These are phyloP conservation scores for Rutilus rutilus DNA, from an alignment of 2,113 vertebrate species.

Conservation along the genomic window DNA sequence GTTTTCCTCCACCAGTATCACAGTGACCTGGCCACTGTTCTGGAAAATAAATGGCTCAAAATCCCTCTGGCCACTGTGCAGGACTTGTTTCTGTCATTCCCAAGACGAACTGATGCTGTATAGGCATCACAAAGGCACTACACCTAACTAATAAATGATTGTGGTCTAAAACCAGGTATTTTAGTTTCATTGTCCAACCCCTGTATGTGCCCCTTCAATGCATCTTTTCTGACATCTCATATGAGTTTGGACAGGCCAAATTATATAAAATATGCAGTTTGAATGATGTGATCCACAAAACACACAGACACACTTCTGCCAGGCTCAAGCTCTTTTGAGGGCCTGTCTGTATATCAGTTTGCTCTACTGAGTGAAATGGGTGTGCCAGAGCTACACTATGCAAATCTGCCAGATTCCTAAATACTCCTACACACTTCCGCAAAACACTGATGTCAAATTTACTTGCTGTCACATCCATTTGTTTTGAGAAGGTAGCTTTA, in stretches of 20 bases:
- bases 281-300: constrained; percentile 21
- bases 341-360: neutral
- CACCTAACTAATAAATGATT: too few species aligned
- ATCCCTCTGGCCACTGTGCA: too few species aligned
- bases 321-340: neutral
- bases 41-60: too few species aligned
- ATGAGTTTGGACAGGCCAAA: constrained; percentile 44
- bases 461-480: neutral
- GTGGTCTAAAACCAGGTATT: neutral
- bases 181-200: too few species aligned
- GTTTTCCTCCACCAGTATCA: too few species aligned
- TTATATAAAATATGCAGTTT: constrained; percentile 5
- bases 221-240: neutral
- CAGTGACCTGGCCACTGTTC: too few species aligned
- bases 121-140: too few species aligned
- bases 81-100: too few species aligned
- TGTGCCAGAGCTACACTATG: constrained; percentile 3
- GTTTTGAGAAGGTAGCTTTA: neutral
- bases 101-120: too few species aligned
- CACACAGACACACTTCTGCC: constrained; percentile 9
- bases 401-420: constrained; percentile 12
- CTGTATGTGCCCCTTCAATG: neutral
- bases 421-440: neutral
- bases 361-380: constrained; percentile 6
- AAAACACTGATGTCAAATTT: neutral